Percentiles rank a stretch among this genome's conserved stretches.
These are phyloP conservation scores for Coregonus clupeaformis DNA, from an alignment of 2,113 vertebrate genomes.

Conservation along the genomic window DNA sequence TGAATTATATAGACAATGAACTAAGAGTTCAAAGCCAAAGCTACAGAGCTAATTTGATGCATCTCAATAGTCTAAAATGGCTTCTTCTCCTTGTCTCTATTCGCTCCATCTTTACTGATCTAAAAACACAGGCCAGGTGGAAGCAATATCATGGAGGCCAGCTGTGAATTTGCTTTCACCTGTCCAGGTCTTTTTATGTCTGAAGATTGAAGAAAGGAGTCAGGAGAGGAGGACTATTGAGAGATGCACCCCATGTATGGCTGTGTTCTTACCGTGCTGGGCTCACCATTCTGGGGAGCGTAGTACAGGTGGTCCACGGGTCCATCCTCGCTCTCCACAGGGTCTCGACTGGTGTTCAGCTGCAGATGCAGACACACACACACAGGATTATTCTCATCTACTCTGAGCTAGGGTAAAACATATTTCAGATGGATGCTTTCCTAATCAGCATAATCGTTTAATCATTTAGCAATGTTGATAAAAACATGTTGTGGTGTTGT, in stretches of 20 bases:
- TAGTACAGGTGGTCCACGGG: slow-evolving; percentile 28
- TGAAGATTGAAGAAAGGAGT: not conserved
- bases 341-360: not conserved
- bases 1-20: not conserved
- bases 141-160: not conserved
- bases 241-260: not conserved
- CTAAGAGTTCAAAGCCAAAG: not conserved
- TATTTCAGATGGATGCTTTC: not conserved
- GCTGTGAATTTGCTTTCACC: not conserved
- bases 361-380: slow-evolving; percentile 25
- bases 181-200: not conserved
- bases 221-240: not conserved
- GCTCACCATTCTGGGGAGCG: slow-evolving; percentile 54
- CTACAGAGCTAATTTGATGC: not conserved
- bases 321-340: slow-evolving; percentile 11
- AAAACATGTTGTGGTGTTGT: not conserved
- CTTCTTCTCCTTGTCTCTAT: too few species aligned
- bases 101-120: not conserved
- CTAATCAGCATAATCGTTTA: not conserved
- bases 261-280: slow-evolving; percentile 63
- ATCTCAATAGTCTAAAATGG: too few species aligned
- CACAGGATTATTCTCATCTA: not conserved
- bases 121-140: not conserved
- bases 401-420: not conserved
- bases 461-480: too few species aligned